Base-by-base conservation (phyloP, 1,140 invertebrate genomes). In the Meteorus sp. region DNA sequence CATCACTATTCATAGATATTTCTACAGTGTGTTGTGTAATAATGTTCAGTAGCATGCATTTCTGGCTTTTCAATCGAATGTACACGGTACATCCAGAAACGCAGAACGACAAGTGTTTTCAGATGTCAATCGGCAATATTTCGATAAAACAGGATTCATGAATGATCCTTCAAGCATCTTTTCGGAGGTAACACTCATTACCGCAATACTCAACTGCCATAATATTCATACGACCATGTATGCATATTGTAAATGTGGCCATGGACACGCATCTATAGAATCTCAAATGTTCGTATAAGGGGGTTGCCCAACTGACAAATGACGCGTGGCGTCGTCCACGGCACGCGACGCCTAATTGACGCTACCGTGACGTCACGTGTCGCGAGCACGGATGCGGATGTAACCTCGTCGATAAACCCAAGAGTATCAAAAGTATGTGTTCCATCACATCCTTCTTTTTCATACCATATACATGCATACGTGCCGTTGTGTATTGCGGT, bases 321-420 rank as follows among this genome's bases (percentile, higher is more conserved):
- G 63, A 62, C 61, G 55, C 61, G 63, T 61, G 59, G 50, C 59
- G 20, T 53, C 22, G 35, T 29, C 29, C 33, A 8, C 39, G 61
- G 55, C 60, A 62, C 59, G 61, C 59, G 66, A 65, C 63, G 51
- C 37, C 60, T 62, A 65, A 61, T 62, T 58, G 64, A 63, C 60
- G 59, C 23, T 60, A 47, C 56, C 65, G 63, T 69, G 62, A 59
- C 59, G 65, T 59, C 68, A 66, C 69, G 69, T 71, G 69, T 56
- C 69, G 25, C 44, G 51, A 54, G 56, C 53, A 31, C 51, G 56
- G 61, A 59, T 60, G 47, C 54, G 61, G 57, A 63, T 63, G 58
- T 59, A 56, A 51, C 47, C 56, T 44, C 31, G 33, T 23, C 45
- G 47, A 51, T 58, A 51, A 58, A 58, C 33, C 37, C 33, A 23